These are phyloP conservation scores for Drosophila triauraria DNA, from an alignment of 1,140 invertebrate genomes.

Conservation along the genomic window DNA sequence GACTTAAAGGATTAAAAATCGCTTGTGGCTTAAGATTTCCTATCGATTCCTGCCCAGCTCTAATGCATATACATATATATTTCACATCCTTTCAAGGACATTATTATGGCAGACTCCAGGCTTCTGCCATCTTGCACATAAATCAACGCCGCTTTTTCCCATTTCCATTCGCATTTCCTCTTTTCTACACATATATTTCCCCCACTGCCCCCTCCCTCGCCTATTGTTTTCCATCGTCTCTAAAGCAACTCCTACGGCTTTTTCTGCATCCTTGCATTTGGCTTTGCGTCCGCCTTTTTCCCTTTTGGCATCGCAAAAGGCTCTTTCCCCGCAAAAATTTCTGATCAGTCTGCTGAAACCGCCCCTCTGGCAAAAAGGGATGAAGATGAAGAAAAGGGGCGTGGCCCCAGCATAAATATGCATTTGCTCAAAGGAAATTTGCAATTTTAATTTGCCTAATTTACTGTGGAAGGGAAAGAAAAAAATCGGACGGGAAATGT, in stretches of 20 bases:
- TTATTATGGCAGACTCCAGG: slow-evolving; percentile 37
- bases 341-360: slow-evolving; percentile 14
- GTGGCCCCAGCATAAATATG: slow-evolving; percentile 37
- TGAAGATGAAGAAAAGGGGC: slow-evolving; percentile 10
- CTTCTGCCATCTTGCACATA: slow-evolving; percentile 37
- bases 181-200: slow-evolving; percentile 1
- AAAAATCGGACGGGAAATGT: slow-evolving; percentile 15
- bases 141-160: slow-evolving; percentile 61
- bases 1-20: background rate
- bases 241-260: slow-evolving; percentile 21
- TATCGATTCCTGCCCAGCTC: background rate
- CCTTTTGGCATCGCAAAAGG: slow-evolving; percentile 22
- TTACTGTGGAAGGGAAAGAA: slow-evolving; percentile 29
- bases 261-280: slow-evolving; percentile 33
- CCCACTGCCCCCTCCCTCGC: background rate
- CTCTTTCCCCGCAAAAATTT: slow-evolving; percentile 3
- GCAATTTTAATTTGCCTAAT: slow-evolving; percentile 56
- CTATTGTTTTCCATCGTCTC: slow-evolving; percentile 17
- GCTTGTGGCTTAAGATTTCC: background rate
- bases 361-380: slow-evolving; percentile 1
- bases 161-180: slow-evolving; percentile 23
- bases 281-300: slow-evolving; percentile 13
- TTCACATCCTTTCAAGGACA: slow-evolving; percentile 65
- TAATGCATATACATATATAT: slow-evolving; percentile 9
- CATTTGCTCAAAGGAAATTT: slow-evolving; percentile 29